Base-by-base conservation (phyloP, 2,888 invertebrate species). In the Ochropleura leucogaster region DNA sequence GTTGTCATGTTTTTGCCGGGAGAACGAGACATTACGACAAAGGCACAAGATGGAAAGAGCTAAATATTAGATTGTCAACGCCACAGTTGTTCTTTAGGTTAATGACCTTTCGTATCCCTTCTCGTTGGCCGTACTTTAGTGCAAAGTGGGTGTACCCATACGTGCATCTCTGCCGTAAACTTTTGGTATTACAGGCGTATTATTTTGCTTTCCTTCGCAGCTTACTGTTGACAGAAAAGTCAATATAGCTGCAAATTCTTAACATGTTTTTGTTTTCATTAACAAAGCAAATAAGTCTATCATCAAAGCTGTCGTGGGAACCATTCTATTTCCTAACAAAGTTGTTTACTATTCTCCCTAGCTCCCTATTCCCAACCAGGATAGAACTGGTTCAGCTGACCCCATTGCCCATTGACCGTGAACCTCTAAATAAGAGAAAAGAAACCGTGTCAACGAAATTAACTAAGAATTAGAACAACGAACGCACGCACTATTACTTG, bases 391-490 rank as follows among this genome's bases (percentile, higher is more conserved):
- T 68, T 53, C 57, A 49, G 4, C 60, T 79, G 68, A 83, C 80
- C 78, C 42, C 40, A 44, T 55, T 69, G 65, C 57, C 20, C 53
- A 51, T 67, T 81, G 80, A 79, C 80, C 80, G 57, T 81, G 80
- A 83, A 83, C 80, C 84, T 69, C 62, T 49, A 60, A 81, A 83
- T 60, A 64, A 74, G 47, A 59, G 47, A 83, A 80, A 72, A 59
- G 62, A 69, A 79, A 83, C 80, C 30, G 18, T 79, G 68, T 64
- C 84, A 83, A 42, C 66, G 46, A 79, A 83, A 81, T 83, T 80
- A 84, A 80, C 66, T 57, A 69, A 47, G 64, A 81, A 80, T 84
- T 80, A 74, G 74, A 65, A 68, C 80, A 70, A 74, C 20, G 67
- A 47, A 80, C 73, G 79, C 57, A 79, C 73, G 73, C 57, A 67